phyloP scores from a whole-genome alignment of 2,113 vertebrate species.

The Nanger granti region DNA sequence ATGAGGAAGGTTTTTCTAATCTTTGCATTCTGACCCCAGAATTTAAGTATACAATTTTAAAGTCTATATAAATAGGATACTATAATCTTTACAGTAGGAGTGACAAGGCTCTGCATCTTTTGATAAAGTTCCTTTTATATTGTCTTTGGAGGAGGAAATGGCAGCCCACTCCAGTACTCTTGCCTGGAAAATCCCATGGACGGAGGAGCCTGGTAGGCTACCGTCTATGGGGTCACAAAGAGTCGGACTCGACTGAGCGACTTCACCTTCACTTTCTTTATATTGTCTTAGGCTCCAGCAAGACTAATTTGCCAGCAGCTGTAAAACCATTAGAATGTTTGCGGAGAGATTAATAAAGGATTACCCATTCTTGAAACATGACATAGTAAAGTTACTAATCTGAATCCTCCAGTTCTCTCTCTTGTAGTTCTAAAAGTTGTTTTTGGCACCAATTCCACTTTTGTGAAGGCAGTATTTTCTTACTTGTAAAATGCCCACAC shows the following conservation, averaged over 20 bases:
- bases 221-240: too few relatives aligned
- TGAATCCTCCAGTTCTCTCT: background rate
- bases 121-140: background rate
- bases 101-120: background rate
- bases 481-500: background rate
- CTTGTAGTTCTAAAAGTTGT: background rate
- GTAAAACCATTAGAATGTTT: background rate
- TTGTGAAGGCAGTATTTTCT: background rate
- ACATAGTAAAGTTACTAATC: background rate
- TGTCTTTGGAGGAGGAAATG: background rate
- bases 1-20: background rate
- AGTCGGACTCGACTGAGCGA: too few relatives aligned
- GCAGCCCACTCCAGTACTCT: too few relatives aligned
- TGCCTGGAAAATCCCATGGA: too few relatives aligned
- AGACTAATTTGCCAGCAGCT: background rate
- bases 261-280: background rate
- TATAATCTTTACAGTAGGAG: background rate
- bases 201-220: too few relatives aligned
- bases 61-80: background rate
- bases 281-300: background rate
- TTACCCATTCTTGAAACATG: background rate
- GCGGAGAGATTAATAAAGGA: background rate
- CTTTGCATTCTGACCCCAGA: background rate
- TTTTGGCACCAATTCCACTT: background rate
- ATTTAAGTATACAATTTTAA: background rate